Base-by-base conservation (phyloP, 2,113 vertebrate species). In the Hippoglossus stenolepis region DNA sequence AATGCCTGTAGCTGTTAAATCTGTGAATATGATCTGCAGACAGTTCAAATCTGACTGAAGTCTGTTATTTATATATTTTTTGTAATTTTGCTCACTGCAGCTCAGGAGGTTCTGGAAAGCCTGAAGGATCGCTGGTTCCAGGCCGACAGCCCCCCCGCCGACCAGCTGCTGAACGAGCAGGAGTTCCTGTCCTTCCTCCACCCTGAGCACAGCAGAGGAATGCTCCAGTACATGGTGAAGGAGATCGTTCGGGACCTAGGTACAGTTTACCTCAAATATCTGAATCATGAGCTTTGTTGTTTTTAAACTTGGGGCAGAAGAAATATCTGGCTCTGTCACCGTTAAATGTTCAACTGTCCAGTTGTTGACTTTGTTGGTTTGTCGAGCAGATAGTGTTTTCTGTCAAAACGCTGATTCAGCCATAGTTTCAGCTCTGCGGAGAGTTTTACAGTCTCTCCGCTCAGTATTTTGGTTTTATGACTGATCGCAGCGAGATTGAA, bases 91-190 rank as follows among this genome's bases (percentile, higher is more conserved):
- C 0, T 77, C 11, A 1, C 68, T 88, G 70, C 92, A 99, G 98
- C 97, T 62, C 97, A 98, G 93, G 97, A 99, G 87, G 96, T 99
- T 43, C 75, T 99, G 43, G 98, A 99, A 73, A 99, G 97, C 76
- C 94, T 99, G 85, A 98, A 96, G 80, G 98, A 99, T 68, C 97
- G 97, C 61, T 99, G 98, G 98, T 98, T 97, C 60, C 98, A 99
- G 91, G 98, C 98, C 0, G 97, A 99, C 90, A 97, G 93, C 40
- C 96, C 96, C 0, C 98, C 97, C 0, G 87, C 95, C 0, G 97
- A 99, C 85, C 94, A 97, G 78, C 86, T 97, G 79, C 92, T 99
- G 79, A 96, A 95, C 0, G 96, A 98, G 79, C 92, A 97, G 0
- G 98, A 99, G 75, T 99, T 99, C 90, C 90, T 99, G 70, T 96